Conservation (phyloP, 2,888 invertebrate genomes). For the Venusia cambrica region DNA sequence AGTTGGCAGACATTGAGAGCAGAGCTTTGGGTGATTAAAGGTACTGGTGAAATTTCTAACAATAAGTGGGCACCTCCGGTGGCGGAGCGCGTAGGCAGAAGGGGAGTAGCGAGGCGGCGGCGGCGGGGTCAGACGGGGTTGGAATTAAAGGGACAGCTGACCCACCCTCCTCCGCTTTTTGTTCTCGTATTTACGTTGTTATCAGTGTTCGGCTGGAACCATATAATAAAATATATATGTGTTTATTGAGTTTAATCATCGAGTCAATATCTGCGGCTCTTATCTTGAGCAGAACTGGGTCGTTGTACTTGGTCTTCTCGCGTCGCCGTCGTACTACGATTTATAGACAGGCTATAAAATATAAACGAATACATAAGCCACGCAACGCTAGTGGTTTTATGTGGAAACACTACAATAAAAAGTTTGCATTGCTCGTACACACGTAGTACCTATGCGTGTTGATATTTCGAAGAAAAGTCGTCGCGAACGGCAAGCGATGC, state of each 20-base stretch:
- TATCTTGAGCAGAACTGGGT: constrained; percentile 52
- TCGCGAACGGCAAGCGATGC: constrained; percentile 9
- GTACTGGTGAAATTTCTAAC: constrained; percentile 26
- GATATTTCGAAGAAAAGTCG: constrained; percentile 15
- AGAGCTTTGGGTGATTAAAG: constrained; percentile 19
- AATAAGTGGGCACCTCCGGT: constrained; percentile 19
- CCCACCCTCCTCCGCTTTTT: constrained; percentile 24
- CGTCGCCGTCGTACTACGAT: constrained; percentile 16
- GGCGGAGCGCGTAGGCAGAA: constrained; percentile 23
- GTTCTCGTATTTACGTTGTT: constrained; percentile 26
- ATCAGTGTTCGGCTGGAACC: constrained; percentile 22
- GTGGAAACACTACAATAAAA: constrained; percentile 9
- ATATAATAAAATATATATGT: constrained; percentile 19
- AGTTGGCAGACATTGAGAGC: constrained; percentile 21
- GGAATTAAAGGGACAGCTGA: constrained; percentile 30
- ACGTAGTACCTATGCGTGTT: constrained; percentile 14
- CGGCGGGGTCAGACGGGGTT: constrained; percentile 19
- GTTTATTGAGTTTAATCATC: constrained; percentile 41
- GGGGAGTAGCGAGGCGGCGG: constrained; percentile 18
- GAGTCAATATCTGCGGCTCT: constrained; percentile 51
- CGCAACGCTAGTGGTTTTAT: background rate
- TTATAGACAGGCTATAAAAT: constrained; percentile 20
- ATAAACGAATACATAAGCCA: constrained; percentile 11
- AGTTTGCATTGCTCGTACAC: background rate
- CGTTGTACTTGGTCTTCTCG: constrained; percentile 52